Evolutionary conservation across 2,888 invertebrate genomes (phyloP).

Genomic region (Omphaloscelis lunosa): DNA sequence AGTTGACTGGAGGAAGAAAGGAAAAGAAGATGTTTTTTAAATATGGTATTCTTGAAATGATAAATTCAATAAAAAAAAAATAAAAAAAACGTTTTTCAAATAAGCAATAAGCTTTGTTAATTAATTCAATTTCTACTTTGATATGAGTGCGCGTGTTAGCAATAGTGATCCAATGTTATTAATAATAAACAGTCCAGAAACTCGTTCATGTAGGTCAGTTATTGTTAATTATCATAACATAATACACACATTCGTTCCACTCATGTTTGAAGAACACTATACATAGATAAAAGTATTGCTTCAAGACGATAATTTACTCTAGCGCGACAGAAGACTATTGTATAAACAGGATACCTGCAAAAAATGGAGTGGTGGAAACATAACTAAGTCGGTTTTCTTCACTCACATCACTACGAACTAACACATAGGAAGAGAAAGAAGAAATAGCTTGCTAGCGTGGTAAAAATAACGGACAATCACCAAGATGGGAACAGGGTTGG

Average conservation of each 20-base stretch:
- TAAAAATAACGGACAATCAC: neutral
- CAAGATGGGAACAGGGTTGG: neutral
- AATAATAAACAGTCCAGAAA: constrained; percentile 9
- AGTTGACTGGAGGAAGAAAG: neutral
- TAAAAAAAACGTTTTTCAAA: too few relatives aligned
- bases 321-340: neutral
- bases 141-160: neutral
- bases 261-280: neutral
- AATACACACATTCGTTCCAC: neutral
- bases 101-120: neutral
- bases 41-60: too few relatives aligned
- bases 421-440: neutral
- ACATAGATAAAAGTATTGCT: neutral
- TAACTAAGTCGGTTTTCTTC: neutral
- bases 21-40: too few relatives aligned
- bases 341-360: too few relatives aligned
- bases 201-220: constrained; percentile 18
- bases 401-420: neutral
- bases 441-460: neutral
- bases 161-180: neutral
- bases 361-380: neutral
- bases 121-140: neutral
- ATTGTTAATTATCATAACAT: constrained; percentile 13
- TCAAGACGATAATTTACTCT: constrained; percentile 1
- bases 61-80: too few relatives aligned